Evolutionary conservation across 2,888 invertebrate species (phyloP), one percentile per base, ranked within the genome.

Genomic region (Osmoderma eremita): DNA sequence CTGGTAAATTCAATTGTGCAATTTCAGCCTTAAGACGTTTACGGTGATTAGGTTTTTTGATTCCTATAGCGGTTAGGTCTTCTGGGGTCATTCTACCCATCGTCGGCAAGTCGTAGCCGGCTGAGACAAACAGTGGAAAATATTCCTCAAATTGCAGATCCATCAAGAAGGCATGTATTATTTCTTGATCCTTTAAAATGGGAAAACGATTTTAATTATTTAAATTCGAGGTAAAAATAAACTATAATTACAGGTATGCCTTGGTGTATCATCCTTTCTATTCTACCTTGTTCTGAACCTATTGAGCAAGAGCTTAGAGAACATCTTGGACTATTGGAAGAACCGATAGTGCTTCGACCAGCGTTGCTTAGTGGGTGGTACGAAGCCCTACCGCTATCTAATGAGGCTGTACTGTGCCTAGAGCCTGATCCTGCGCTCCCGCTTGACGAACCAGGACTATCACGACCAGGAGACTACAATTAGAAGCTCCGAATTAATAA

Each of bases 51-150:
- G 99, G 98, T 83, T 98, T 97, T 80, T 97, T 97, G 75, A 99
- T 97, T 76, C 92, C 92, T 78, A 93, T 91, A 63, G 92, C 92
- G 50, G 92, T 92, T 75, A 93, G 87, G 84, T 93, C 96, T 84
- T 98, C 98, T 0, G 99, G 98, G 12, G 98, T 99, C 97, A 98
- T 98, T 75, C 97, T 88, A n/a, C 97, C 94, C 78, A 98, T 95
- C 1, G 98, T 98, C 22, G 96, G 93, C 84, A 99, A 89, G 84
- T 99, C 98, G 82, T 99, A 99, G 39, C 98, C 98, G 12, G 98
- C 97, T 45, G 93, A 90, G 70, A 95, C 88, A 83, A 99, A 98
- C 67, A 97, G 87, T 53, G 93, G 90, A 73, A 94, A 94, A 84
- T 98, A 98, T 80, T 97, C 96, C 79, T 96, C 97, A 86, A 95